These are phyloP conservation scores for Diadegma fenestrale DNA, from an alignment of 2,888 invertebrate genomes.

Conservation along the genomic window DNA sequence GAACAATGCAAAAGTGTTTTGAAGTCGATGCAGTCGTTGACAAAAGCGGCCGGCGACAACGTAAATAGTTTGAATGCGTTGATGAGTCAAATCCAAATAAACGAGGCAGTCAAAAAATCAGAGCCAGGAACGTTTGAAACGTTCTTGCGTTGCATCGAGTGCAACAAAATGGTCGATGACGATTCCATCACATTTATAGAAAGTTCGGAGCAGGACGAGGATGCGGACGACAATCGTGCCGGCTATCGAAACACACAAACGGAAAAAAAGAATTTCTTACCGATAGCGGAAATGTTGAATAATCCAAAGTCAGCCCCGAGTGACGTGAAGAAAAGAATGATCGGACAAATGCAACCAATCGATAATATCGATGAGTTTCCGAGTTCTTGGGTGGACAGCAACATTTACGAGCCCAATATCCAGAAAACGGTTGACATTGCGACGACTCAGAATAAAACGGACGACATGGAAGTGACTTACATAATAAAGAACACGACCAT, in stretches of 20 bases:
- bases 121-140: constrained; percentile 38
- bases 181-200: constrained; percentile 15
- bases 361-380: background rate
- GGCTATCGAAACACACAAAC: constrained; percentile 49
- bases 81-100: constrained; percentile 40
- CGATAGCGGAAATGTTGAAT: constrained; percentile 31
- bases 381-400: background rate
- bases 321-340: constrained; percentile 7
- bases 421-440: constrained; percentile 26
- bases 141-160: constrained; percentile 72
- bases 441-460: constrained; percentile 23
- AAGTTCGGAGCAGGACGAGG: constrained; percentile 47
- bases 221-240: constrained; percentile 48
- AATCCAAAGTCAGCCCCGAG: background rate
- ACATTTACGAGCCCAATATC: constrained; percentile 12
- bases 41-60: constrained; percentile 39
- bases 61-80: constrained; percentile 47
- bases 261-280: constrained; percentile 29
- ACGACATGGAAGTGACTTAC: constrained; percentile 30
- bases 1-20: constrained; percentile 66
- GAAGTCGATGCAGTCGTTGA: constrained; percentile 48
- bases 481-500: constrained; percentile 55
- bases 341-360: background rate
- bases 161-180: constrained; percentile 60
- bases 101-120: background rate